These are phyloP conservation scores for Archivesica marissinica DNA, from an alignment of 1,140 invertebrate genomes.

Conservation along the genomic window DNA sequence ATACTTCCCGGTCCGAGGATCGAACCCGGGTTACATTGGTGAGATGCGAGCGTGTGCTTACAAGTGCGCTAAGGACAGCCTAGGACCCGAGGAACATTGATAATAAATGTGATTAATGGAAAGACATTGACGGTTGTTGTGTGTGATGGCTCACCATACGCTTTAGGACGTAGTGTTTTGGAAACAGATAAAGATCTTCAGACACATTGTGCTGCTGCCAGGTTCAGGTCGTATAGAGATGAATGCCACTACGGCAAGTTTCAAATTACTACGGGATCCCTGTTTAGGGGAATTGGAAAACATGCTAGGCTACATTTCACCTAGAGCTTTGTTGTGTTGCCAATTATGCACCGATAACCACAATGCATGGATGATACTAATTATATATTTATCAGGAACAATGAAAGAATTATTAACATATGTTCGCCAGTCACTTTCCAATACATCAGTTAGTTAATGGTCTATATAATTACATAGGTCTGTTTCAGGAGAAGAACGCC, in stretches of 20 bases:
- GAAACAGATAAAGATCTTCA: too few relatives aligned
- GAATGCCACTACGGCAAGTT: background rate
- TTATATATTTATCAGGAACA: background rate
- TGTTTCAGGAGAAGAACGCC: background rate
- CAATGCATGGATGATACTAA: background rate
- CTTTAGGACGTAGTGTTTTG: too few relatives aligned
- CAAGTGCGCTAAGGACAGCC: too few relatives aligned
- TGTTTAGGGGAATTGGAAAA: background rate
- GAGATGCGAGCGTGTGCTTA: too few relatives aligned
- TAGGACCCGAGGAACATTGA: too few relatives aligned
- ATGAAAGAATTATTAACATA: background rate
- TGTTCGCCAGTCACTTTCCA: background rate
- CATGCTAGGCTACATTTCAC: background rate
- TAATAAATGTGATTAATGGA: too few relatives aligned
- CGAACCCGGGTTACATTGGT: too few relatives aligned
- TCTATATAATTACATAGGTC: background rate
- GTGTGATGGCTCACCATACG: too few relatives aligned
- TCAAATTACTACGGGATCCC: background rate
- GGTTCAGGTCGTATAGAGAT: background rate
- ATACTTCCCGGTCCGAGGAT: too few relatives aligned
- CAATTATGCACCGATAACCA: background rate
- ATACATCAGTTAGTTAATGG: background rate
- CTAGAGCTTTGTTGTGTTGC: background rate
- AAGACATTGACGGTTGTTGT: too few relatives aligned
- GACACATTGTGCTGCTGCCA: background rate